Evolutionary conservation across 2,113 vertebrate genomes (phyloP), one percentile per base, ranked within the genome.

Genomic region (Notothenia coriiceps): DNA sequence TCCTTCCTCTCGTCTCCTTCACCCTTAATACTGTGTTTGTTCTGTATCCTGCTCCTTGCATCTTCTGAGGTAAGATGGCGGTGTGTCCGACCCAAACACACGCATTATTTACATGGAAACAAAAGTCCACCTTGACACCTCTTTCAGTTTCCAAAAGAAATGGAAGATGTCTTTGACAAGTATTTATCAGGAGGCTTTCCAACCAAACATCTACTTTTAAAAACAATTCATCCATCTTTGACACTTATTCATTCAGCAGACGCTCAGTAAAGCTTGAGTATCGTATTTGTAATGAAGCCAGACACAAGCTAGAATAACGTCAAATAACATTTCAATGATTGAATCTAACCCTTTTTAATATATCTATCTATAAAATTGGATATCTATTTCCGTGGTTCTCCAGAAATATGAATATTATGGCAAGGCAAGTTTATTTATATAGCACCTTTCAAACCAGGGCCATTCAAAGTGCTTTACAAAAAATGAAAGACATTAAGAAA

Each of bases 221-320:
- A 60, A 60, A 56, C 64, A 72, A 84, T 74, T 61, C 46, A 72
- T 81, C 57, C 79, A 66, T 71, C 61, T 71, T 35, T 70, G 70
- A 84, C 75, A 59, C 52, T 73, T 81, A 88, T 86, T 70, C 61
- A 60, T 86, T 88, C 66, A 83, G 17, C 87, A 91, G 87, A 87
- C 88, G 85, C 72, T 47, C 29, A 22, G 15, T 64, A 54, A 57
- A 89, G 72, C 72, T 80, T 75, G 66, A 29, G 35, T 13, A 77
- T 70, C 61, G 4, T n/a, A 84, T 86, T 70, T 69, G 43, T 25
- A 84, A 72, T 63, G 65, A 61, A 80, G 74, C 62, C 73, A 83
- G 13, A 78, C 66, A 84, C 61, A 55, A 75, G 57, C 22, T 50
- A 4, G 6, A 35, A 35, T 35, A 7, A 7, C 1, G 35, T 10